phyloP scores from a whole-genome alignment of 2,797 vertebrate species.

The Labeo calbasu region DNA sequence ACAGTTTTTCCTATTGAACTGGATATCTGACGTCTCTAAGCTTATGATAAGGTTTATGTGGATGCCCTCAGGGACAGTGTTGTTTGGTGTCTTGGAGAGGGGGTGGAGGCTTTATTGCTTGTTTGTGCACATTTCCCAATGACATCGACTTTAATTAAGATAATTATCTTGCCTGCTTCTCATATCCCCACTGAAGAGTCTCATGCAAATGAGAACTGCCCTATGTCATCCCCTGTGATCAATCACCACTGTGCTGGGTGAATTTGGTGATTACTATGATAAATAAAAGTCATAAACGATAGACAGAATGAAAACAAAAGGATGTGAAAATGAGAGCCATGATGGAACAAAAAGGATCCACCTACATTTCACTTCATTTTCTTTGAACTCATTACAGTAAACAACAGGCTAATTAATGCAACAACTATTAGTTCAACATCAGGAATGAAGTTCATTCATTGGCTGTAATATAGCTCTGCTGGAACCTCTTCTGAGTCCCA shows the following conservation, averaged over 20 bases:
- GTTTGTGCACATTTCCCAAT: conserved; percentile 74
- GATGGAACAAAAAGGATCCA: background rate
- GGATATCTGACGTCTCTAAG: conserved; percentile 65
- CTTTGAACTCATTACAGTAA: background rate
- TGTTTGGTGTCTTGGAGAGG: conserved; percentile 58
- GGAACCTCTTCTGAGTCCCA: conserved; percentile 11
- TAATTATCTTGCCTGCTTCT: conserved; percentile 70
- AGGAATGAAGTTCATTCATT: background rate
- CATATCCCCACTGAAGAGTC: conserved; percentile 61
- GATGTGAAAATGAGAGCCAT: conserved; percentile 42
- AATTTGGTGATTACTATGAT: conserved; percentile 71
- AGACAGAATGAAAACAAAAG: conserved; percentile 30
- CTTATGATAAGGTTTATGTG: conserved; percentile 57
- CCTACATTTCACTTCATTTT: background rate
- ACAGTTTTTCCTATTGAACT: conserved; percentile 66
- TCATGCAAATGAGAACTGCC: conserved; percentile 63
- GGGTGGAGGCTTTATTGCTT: conserved; percentile 68
- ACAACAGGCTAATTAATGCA: conserved; percentile 6
- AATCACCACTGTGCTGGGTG: conserved; percentile 65
- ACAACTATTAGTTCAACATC: conserved; percentile 13
- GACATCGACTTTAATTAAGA: conserved; percentile 78
- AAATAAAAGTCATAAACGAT: conserved; percentile 70
- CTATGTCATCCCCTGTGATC: conserved; percentile 60
- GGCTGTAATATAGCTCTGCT: conserved; percentile 13
- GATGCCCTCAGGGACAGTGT: conserved; percentile 45